Percentiles rank a stretch among this genome's conserved stretches.
Evolutionary conservation across 2,113 vertebrate species (phyloP).

Genomic region (Terrapene triunguis): DNA sequence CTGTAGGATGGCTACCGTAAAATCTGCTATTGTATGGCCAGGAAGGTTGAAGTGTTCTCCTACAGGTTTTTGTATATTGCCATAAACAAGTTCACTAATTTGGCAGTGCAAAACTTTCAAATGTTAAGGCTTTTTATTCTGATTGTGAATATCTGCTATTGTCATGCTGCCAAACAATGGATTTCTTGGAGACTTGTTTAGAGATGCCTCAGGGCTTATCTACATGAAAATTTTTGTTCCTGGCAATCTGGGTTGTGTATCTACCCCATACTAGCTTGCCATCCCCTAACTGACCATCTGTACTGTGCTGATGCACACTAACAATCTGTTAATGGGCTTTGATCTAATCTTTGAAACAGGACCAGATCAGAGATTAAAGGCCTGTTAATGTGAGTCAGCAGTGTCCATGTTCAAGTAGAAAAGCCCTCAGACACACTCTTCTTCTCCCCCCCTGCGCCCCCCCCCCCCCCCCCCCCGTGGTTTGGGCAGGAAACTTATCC

Average conservation of each 20-base stretch:
- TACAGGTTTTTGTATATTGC: too few relatives aligned
- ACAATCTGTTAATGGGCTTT: not conserved
- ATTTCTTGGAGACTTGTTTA: conserved; percentile 57
- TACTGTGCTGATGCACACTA: too few relatives aligned
- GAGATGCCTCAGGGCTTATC: conserved; percentile 25
- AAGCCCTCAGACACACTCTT: conserved; percentile 47
- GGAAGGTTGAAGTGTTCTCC: too few relatives aligned
- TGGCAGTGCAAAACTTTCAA: not conserved
- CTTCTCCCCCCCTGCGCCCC: not conserved
- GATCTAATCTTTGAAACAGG: too few relatives aligned
- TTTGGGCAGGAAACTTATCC: conserved; percentile 66
- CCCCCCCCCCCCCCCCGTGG: not conserved
- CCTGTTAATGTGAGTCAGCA: not conserved
- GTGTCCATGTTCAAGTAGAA: not conserved
- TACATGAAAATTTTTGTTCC: too few relatives aligned
- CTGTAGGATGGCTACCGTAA: too few relatives aligned
- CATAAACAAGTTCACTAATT: conserved; percentile 20
- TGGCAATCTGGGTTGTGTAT: too few relatives aligned
- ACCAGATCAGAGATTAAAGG: too few relatives aligned
- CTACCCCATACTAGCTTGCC: too few relatives aligned
- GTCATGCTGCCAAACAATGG: conserved; percentile 39
- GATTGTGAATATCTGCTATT: conserved; percentile 16
- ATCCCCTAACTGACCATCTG: too few relatives aligned
- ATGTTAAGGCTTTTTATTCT: conserved; percentile 36
- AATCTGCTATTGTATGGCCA: too few relatives aligned